Evolutionary conservation across 2,888 invertebrate species (phyloP), one percentile per base, ranked within the genome.

Genomic region (Cephalotes varians): DNA sequence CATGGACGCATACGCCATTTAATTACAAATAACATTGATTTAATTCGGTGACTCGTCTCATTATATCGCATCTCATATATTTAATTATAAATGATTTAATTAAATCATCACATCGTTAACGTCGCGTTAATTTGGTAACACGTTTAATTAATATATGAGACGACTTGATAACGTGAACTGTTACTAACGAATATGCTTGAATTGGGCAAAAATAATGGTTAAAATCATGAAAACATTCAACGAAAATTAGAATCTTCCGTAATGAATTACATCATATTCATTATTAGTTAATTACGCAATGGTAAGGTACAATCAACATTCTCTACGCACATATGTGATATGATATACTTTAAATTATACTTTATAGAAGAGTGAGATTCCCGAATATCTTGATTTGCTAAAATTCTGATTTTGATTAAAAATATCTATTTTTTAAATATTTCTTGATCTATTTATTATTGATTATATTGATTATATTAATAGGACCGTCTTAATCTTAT

Each of bases 21-120:
- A 85, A 88, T 88, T 88, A 89, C 84, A 88, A 83, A 82, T 88
- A 86, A 58, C 82, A 89, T 87, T 83, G 88, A 89, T 88, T 87
- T 86, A 83, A 81, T 83, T 84, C 80, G 31, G 31, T 58, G 72
- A 82, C 82, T 88, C 79, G 64, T 79, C 69, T 84, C 84, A 83
- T 84, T 83, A 87, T 83, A 87, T 83, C 74, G 60, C 60, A 80
- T 87, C 83, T 56, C 84, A 37, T 51, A 47, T 31, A 40, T 65
- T 72, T 79, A 60, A 84, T 82, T 87, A 82, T 90, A 82, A 86
- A 89, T 86, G 82, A 86, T 88, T 89, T 86, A 84, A 90, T 89
- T 88, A 88, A 88, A 86, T 64, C 73, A 71, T 82, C 73, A 51
- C 83, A 79, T 84, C 69, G 81, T 85, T 86, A 76, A 82, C 85